Percentiles rank a stretch among this genome's conserved stretches.
phyloP scores from a whole-genome alignment of 2,797 vertebrate species.

The Sphenopsis melanotis region DNA sequence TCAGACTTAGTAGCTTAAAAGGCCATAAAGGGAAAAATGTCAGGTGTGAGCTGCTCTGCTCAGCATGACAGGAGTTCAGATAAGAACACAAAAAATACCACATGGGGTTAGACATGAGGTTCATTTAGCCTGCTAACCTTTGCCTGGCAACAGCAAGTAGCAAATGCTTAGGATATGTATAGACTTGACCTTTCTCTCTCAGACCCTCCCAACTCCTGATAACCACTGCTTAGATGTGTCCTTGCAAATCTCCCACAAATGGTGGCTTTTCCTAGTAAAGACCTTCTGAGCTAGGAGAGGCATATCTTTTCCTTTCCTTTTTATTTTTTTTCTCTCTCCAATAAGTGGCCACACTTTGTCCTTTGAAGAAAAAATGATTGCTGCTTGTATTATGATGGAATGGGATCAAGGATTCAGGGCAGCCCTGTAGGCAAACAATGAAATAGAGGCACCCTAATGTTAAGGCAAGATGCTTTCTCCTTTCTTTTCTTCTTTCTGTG shows the following conservation, averaged over 20 bases:
- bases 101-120: constrained; percentile 60
- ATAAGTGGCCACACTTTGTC: not conserved
- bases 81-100: constrained; percentile 67
- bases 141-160: constrained; percentile 61
- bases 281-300: not conserved
- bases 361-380: constrained; percentile 20
- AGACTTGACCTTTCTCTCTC: constrained; percentile 52
- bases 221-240: constrained; percentile 31
- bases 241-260: constrained; percentile 31
- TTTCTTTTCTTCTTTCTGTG: constrained; percentile 3
- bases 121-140: constrained; percentile 63
- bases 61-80: constrained; percentile 58
- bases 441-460: not conserved
- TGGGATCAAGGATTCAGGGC: constrained; percentile 27
- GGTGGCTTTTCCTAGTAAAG: not conserved
- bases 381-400: constrained; percentile 17
- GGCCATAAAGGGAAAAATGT: constrained; percentile 56
- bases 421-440: constrained; percentile 21
- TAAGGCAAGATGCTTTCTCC: not conserved
- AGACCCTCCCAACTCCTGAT: constrained; percentile 44
- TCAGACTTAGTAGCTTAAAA: constrained; percentile 45
- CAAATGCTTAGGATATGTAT: constrained; percentile 62
- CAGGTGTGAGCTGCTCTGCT: constrained; percentile 46
- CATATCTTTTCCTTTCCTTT: not conserved
- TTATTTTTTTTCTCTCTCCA: fast-evolving